A percentile compares a stretch with the other conserved stretches of the same genome.
Evolutionary conservation across 2,797 vertebrate genomes (phyloP).

Genomic region (Falco novaeseelandiae): DNA sequence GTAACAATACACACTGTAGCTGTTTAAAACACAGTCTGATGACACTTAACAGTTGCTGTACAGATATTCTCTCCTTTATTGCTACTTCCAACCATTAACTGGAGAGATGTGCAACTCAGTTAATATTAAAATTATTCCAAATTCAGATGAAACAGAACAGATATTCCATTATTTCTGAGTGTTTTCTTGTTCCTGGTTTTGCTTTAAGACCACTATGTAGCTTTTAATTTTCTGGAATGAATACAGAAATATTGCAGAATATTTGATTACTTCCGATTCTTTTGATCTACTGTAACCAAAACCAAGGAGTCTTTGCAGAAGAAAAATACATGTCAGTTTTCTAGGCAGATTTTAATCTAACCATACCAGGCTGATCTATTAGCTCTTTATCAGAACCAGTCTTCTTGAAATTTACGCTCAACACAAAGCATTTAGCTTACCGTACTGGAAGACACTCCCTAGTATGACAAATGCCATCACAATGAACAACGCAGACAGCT

Average conservation of each 20-base stretch:
- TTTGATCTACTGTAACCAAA: neutral
- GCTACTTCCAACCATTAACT: slow-evolving; percentile 23
- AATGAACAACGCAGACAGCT: neutral
- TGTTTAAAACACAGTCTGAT: slow-evolving; percentile 64
- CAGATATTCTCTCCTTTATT: slow-evolving; percentile 48
- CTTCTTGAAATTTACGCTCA: slow-evolving; percentile 5
- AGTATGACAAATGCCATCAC: neutral
- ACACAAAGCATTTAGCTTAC: neutral
- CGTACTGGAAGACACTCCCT: neutral
- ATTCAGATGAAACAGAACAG: neutral
- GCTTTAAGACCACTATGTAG: neutral
- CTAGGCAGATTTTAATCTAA: neutral
- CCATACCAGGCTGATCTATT: neutral
- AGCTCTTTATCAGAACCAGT: slow-evolving; percentile 1
- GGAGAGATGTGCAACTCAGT: neutral
- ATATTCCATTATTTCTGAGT: neutral
- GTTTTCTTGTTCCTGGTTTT: neutral
- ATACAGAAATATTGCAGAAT: neutral
- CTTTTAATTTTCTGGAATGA: neutral
- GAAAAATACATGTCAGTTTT: neutral
- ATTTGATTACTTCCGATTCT: neutral
- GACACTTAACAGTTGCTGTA: slow-evolving; percentile 58
- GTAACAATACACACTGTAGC: slow-evolving; percentile 64
- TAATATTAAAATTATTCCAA: neutral
- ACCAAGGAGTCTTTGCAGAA: neutral